Percentiles rank a stretch among this genome's conserved stretches.
Conservation (phyloP, 1,140 invertebrate genomes). For the Zaprionus ghesquierei region DNA sequence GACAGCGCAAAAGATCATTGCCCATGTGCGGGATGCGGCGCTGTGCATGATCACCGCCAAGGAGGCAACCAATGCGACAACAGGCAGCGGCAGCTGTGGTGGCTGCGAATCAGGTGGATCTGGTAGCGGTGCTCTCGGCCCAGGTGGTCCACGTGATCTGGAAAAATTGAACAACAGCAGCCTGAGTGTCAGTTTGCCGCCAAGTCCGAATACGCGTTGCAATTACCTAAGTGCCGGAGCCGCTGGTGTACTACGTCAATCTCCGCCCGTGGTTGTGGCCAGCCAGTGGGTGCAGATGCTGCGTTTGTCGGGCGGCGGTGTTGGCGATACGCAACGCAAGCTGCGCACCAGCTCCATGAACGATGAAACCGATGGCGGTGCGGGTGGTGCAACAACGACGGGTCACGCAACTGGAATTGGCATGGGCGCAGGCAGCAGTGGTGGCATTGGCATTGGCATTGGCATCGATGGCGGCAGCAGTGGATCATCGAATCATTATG, state of each 20-base stretch:
- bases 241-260: conserved; percentile 15
- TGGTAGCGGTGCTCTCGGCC: neutral
- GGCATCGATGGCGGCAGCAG: neutral
- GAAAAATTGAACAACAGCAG: conserved; percentile 60
- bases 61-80: conserved; percentile 69
- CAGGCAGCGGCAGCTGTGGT: conserved; percentile 51
- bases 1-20: conserved; percentile 89
- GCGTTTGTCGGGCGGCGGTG: conserved; percentile 45
- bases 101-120: neutral
- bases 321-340: conserved; percentile 60
- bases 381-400: neutral
- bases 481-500: conserved; percentile 43
- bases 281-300: conserved; percentile 59
- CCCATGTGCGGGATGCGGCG: conserved; percentile 88
- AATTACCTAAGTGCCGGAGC: conserved; percentile 60
- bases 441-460: conserved; percentile 34
- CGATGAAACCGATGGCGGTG: conserved; percentile 69
- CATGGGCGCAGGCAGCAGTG: conserved; percentile 4
- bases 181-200: conserved; percentile 83
- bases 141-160: neutral
- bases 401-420: neutral
- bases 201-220: conserved; percentile 84
- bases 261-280: conserved; percentile 38
- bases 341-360: conserved; percentile 77
- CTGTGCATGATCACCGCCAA: conserved; percentile 73